Evolutionary conservation across 2,888 invertebrate genomes (phyloP), one percentile per base, ranked within the genome.

Genomic region (Nymphalis polychloros): DNA sequence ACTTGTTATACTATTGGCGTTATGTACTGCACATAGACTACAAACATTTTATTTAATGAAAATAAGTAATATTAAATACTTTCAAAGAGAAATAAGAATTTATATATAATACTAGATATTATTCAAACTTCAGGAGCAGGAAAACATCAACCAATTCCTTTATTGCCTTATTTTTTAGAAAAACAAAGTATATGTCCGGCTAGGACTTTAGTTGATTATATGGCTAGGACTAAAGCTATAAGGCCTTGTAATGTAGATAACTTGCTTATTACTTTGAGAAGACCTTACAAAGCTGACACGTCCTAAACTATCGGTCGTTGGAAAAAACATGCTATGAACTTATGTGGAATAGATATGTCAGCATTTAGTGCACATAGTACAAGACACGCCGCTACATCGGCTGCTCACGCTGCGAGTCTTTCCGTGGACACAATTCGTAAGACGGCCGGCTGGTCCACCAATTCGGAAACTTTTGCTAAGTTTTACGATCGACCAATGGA

Each of bases 141-240:
- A 8, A n/a, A 49, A 50, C 23, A 48, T 1, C 57, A 64, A 20
- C 59, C 64, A 13, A n/a, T 64, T 47, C 48, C 59, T 23, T 49
- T 27, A 3, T 19, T 64, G 19, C 57, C 63, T 19, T 64, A 20
- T 16, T 64, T 64, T 41, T 35, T 10, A 41, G 55, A 64, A 10
- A 64, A 64, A 20, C 0, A n/a, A 1, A 31, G 17, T 17, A 50
- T 64, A 3, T 64, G 59, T n/a, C 64, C 64, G 8, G 64, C 64
- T 50, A 31, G 49, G 13, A n/a, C 31, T 13, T 10, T 64, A n/a
- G 31, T 46, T 17, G 63, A 55, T 20, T 64, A 57, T 35, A 57
- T 64, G 1, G 19, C n/a, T 31, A 6, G 46, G 10, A 63, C 55
- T 46, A 19, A 23, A 55, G 17, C 47, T 17, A 6, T 48, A 16